These are phyloP conservation scores for Triplophysa dalaica DNA, from an alignment of 2,113 vertebrate species.

Conservation along the genomic window DNA sequence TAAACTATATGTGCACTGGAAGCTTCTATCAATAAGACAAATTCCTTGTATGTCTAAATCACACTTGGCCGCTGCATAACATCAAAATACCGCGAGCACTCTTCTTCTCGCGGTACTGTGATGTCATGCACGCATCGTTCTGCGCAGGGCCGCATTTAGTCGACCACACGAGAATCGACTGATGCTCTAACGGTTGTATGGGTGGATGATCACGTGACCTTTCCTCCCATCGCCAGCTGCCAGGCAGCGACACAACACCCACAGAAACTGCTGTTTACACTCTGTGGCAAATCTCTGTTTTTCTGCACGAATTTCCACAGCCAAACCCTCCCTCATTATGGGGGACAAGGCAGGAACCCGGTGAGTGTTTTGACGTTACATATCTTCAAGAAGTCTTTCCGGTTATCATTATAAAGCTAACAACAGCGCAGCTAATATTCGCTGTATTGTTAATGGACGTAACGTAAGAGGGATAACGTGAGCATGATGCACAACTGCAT, in stretches of 20 bases:
- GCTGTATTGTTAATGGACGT: conserved; percentile 16
- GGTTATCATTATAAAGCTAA: background rate
- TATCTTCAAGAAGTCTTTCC: background rate
- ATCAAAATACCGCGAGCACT: too few relatives aligned
- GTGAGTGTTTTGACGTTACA: conserved; percentile 54
- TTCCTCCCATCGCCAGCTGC: background rate
- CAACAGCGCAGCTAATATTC: background rate
- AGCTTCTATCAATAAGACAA: too few relatives aligned
- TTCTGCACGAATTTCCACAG: background rate
- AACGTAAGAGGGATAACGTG: background rate
- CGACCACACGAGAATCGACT: too few relatives aligned
- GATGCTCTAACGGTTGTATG: too few relatives aligned
- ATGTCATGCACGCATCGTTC: too few relatives aligned
- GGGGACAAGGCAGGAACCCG: conserved; percentile 75
- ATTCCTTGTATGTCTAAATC: too few relatives aligned
- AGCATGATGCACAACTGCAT: background rate
- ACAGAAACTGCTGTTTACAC: conserved; percentile 29
- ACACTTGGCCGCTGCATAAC: too few relatives aligned
- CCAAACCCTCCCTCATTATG: conserved; percentile 67
- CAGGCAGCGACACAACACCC: conserved; percentile 8
- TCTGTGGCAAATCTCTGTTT: conserved; percentile 15
- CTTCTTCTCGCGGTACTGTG: too few relatives aligned
- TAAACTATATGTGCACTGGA: too few relatives aligned
- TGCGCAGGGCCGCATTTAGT: too few relatives aligned
- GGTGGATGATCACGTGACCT: background rate